Evolutionary conservation across 2,888 invertebrate species (phyloP).

Genomic region (Watsonalla binaria): DNA sequence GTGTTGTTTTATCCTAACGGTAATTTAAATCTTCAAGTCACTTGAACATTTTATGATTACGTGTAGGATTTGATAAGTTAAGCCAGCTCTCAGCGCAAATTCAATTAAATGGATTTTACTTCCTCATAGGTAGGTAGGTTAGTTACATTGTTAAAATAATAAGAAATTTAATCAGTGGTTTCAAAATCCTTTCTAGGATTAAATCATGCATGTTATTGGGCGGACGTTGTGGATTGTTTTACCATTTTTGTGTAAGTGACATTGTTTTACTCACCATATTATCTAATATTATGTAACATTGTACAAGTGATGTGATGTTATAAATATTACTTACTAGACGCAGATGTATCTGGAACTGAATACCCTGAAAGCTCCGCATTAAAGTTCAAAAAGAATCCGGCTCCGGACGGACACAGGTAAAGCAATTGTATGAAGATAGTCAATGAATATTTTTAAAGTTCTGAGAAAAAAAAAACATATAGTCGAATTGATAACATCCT

Average conservation of each 20-base stretch:
- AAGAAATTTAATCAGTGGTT: conserved; percentile 23
- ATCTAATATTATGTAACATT: not conserved
- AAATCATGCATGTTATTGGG: conserved; percentile 22
- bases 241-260: conserved; percentile 22
- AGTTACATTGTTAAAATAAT: conserved; percentile 26
- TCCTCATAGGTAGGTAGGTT: not conserved
- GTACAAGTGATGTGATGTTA: conserved; percentile 12
- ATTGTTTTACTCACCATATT: not conserved
- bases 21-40: too few relatives aligned
- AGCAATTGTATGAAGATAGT: conserved; percentile 1
- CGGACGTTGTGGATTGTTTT: conserved; percentile 16
- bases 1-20: too few relatives aligned
- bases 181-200: conserved; percentile 5
- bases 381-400: conserved; percentile 29
- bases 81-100: not conserved
- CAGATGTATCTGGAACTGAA: conserved; percentile 19
- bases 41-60: too few relatives aligned
- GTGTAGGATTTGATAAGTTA: not conserved
- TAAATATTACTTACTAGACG: conserved; percentile 3
- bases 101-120: not conserved
- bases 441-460: not conserved
- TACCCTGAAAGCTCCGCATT: conserved; percentile 14
- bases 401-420: conserved; percentile 53
- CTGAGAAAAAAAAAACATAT: too few relatives aligned
- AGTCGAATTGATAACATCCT: too few relatives aligned